A percentile compares a stretch with the other conserved stretches of the same genome.
Conservation (phyloP, 2,113 vertebrate genomes). For the Cyanoliseus patagonus region DNA sequence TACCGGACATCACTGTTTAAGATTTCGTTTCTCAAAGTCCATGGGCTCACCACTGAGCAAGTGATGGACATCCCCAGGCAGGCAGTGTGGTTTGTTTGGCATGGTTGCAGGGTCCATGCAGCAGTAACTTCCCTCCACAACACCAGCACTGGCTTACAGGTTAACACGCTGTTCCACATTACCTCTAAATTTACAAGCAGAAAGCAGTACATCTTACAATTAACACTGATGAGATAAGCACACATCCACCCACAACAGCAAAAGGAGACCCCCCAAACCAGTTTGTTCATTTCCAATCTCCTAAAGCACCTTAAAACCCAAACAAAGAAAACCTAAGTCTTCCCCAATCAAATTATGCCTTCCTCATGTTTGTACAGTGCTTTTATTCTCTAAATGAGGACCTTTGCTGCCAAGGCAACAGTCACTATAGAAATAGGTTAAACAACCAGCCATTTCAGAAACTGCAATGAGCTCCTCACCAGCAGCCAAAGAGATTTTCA, state of each 20-base stretch:
- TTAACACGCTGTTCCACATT: fast-evolving
- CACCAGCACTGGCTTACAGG: too few species aligned
- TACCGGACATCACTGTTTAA: fast-evolving
- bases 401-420: constrained; percentile 45
- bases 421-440: constrained; percentile 38
- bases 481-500: neutral
- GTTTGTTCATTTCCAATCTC: neutral
- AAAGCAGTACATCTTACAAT: fast-evolving
- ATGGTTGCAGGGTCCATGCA: neutral
- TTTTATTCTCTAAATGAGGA: neutral
- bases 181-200: neutral
- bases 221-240: neutral
- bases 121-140: neutral
- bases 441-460: neutral
- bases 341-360: neutral
- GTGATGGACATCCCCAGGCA: fast-evolving
- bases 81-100: neutral
- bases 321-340: neutral
- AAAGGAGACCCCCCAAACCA: neutral
- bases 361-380: neutral
- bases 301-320: neutral
- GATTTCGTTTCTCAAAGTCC: neutral
- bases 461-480: neutral
- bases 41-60: fast-evolving
- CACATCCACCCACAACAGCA: neutral